Evolutionary conservation across 2,797 vertebrate genomes (phyloP).

Genomic region (Taeniopygia guttata): DNA sequence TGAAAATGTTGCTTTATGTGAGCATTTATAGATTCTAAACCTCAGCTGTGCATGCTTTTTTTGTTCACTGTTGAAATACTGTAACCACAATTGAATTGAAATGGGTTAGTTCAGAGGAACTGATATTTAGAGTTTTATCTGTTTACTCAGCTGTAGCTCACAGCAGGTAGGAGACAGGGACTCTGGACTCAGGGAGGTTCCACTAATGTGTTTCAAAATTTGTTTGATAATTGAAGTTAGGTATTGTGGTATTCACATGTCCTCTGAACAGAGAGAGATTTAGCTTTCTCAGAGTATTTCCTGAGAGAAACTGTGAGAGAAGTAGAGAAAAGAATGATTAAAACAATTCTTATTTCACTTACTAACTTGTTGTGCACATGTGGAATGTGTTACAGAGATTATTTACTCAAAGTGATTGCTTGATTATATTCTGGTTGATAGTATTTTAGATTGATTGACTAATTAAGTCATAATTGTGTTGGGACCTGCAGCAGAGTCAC

Average conservation of each 20-base stretch:
- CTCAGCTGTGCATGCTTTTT: not conserved
- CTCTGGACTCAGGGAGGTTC: not conserved
- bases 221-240: not conserved
- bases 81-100: not conserved
- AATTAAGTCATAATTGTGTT: too few species aligned
- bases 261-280: too few species aligned
- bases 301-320: too few species aligned
- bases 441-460: too few species aligned
- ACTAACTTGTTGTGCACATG: too few species aligned
- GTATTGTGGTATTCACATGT: not conserved
- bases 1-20: not conserved
- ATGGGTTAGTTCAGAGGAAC: not conserved
- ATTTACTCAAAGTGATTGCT: too few species aligned
- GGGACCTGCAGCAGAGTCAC: too few species aligned
- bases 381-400: too few species aligned
- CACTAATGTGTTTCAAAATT: not conserved
- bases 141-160: not conserved
- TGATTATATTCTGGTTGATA: too few species aligned
- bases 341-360: too few species aligned
- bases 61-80: not conserved
- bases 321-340: too few species aligned
- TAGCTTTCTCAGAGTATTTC: too few species aligned
- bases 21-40: not conserved
- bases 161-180: accelerated
- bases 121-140: not conserved